Conservation (phyloP, 2,888 invertebrate genomes). For the Sepioteuthis lessoniana region DNA sequence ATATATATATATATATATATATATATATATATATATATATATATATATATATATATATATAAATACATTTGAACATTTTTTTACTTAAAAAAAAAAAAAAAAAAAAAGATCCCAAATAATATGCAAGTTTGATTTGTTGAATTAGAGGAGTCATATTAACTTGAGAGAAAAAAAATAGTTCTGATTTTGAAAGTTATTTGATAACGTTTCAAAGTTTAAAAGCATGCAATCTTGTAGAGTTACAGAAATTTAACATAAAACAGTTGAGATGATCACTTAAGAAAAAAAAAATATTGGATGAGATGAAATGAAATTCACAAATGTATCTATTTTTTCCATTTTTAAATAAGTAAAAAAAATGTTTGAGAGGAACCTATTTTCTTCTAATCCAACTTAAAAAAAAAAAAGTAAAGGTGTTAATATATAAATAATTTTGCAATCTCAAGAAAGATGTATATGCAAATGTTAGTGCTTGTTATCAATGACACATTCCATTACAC, state of each 20-base stretch:
- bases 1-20: too few species aligned
- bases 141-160: neutral
- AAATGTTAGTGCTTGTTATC: conserved; percentile 1
- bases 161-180: neutral
- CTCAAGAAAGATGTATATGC: neutral
- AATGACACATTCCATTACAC: neutral
- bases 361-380: neutral
- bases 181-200: neutral
- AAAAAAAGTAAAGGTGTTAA: neutral
- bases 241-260: neutral
- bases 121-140: neutral
- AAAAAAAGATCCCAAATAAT: neutral
- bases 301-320: neutral
- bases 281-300: neutral
- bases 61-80: neutral
- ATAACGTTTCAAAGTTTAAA: conserved; percentile 16
- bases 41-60: neutral
- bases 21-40: too few species aligned
- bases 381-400: neutral
- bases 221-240: neutral
- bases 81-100: too few species aligned
- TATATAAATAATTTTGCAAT: neutral
- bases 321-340: neutral
- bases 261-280: neutral
- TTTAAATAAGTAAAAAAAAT: neutral